phyloP scores from a whole-genome alignment of 2,888 invertebrate species.

The Andrena hattorfiana region DNA sequence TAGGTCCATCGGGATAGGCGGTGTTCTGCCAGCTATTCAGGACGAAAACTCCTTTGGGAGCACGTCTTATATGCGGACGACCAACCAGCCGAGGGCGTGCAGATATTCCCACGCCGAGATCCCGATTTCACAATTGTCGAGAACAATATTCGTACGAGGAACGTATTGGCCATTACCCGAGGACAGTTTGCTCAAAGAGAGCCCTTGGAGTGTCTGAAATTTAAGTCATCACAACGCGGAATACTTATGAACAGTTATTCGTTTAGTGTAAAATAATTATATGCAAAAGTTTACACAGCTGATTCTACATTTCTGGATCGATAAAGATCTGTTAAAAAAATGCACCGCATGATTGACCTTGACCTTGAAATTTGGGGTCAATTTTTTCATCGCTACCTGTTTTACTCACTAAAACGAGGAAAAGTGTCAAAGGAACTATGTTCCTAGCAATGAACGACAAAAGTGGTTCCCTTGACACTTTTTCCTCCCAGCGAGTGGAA shows the following conservation, averaged over 20 bases:
- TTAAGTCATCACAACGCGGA: conserved; percentile 5
- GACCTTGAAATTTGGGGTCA: too few relatives aligned
- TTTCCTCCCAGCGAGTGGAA: too few relatives aligned
- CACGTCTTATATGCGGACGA: conserved; percentile 55
- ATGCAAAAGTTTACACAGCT: too few relatives aligned
- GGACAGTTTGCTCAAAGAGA: conserved; percentile 25
- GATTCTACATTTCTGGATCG: too few relatives aligned
- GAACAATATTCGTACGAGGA: conserved; percentile 44
- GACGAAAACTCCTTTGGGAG: conserved; percentile 57
- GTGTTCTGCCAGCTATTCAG: conserved; percentile 57
- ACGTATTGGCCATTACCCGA: conserved; percentile 32
- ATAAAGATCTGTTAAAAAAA: too few relatives aligned
- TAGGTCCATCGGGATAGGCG: conserved; percentile 69
- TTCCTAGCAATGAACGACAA: too few relatives aligned
- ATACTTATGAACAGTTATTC: not conserved
- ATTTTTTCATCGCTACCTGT: too few relatives aligned
- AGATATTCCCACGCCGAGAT: conserved; percentile 40
- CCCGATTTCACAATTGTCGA: conserved; percentile 45
- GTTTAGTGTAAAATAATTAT: too few relatives aligned
- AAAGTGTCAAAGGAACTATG: too few relatives aligned
- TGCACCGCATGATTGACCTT: too few relatives aligned
- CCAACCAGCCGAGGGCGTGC: conserved; percentile 15
- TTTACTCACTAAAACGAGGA: too few relatives aligned
- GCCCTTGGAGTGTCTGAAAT: not conserved
- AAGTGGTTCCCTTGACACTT: too few relatives aligned